Percentiles rank a stretch among this genome's conserved stretches.
Conservation (phyloP, 2,113 vertebrate genomes). For the Acanthochromis polyacanthus region DNA sequence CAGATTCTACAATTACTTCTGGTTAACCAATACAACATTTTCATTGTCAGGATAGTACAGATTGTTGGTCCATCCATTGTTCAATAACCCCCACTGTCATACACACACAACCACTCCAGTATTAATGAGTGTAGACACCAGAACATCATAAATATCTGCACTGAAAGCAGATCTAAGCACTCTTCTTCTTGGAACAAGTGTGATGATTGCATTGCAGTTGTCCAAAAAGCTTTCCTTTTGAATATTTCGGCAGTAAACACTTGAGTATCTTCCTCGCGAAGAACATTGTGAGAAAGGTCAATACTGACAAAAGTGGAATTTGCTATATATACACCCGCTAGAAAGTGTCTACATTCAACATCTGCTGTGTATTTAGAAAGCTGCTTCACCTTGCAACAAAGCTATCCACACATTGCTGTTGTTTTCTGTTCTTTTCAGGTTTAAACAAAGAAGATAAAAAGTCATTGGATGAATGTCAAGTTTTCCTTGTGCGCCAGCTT, state of each 20-base stretch:
- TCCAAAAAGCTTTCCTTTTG: neutral
- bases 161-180: neutral
- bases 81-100: too few relatives aligned
- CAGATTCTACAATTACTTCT: too few relatives aligned
- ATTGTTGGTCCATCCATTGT: neutral
- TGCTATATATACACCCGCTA: neutral
- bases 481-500: slow-evolving; percentile 4
- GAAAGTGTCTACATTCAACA: neutral
- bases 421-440: neutral
- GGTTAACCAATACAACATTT: neutral
- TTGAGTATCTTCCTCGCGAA: neutral
- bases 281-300: slow-evolving; percentile 23
- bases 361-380: neutral
- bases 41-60: neutral
- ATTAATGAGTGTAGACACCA: neutral
- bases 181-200: slow-evolving; percentile 3
- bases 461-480: neutral
- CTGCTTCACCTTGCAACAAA: neutral
- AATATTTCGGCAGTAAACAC: slow-evolving; percentile 17
- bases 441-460: slow-evolving; percentile 19
- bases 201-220: slow-evolving; percentile 1
- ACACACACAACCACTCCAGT: neutral
- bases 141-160: slow-evolving; percentile 6
- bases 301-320: slow-evolving; percentile 3
- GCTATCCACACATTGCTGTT: neutral